Base-by-base conservation (phyloP, 92 coral and sea anemone genomes). In the Porites lobata region DNA sequence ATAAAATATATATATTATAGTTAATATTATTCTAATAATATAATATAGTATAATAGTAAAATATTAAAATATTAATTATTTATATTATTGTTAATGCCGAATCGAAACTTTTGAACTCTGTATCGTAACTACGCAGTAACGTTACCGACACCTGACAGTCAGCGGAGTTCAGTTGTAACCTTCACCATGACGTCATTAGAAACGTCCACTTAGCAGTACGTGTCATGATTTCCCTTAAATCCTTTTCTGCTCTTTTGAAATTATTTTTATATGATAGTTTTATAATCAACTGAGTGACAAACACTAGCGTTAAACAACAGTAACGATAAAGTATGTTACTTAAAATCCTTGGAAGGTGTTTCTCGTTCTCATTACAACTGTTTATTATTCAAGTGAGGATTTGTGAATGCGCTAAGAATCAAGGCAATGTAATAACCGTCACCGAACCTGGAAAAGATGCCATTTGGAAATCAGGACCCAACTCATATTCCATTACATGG, bases 401-500 rank as follows among this genome's bases (percentile, higher is more conserved):
- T 24, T 32, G 57, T 50, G 78, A 82, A 51, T 26, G 83, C 62
- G 14, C 75, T 18, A 3, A 9, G 66, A 67, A 74, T 67, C 22
- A 70, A 65, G 18, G 22, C 12, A 89, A 89, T 15, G 26, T 24
- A 3, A 90, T 93, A 65, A 82, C 50, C 24, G 89, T 93, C 43
- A 77, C 79, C 13, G 93, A 92, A 50, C 98, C 98, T 15, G 83
- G 38, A 18, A 82, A 64, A 43, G 85, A 74, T 0, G 89, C 89
- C 2, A 50, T 89, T 24, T 94, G 98, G 98, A 57, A 50, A 50
- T 51, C 78, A 0, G 94, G 91, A 14, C 86, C 80, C n/a, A 87
- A 50, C 66, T 88, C 94, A 10, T 86, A 88, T 75, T 75, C 65
- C 2, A 92, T 94, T 29, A 63, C 92, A 65, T 94, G 98, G 98